Conservation (phyloP, 2,888 invertebrate genomes). For the Tuta absoluta region DNA sequence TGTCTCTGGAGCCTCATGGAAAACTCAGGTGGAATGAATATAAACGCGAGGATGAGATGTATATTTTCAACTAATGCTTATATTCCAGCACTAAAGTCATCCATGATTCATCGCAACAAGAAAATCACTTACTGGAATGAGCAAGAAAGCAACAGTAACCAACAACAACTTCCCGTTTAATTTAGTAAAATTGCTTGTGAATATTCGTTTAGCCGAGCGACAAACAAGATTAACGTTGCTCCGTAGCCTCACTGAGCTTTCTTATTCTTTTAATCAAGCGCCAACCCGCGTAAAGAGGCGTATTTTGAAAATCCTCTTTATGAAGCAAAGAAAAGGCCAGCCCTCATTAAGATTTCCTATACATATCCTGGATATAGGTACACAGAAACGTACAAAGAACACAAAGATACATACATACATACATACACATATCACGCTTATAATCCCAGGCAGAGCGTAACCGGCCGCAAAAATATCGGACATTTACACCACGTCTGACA, state of each 20-base stretch:
- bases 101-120: not conserved
- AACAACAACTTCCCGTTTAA: not conserved
- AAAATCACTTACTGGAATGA: not conserved
- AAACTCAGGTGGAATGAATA: too few relatives aligned
- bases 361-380: too few relatives aligned
- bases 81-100: not conserved
- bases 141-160: not conserved
- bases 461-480: too few relatives aligned
- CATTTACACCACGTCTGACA: too few relatives aligned
- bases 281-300: not conserved
- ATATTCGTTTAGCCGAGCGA: constrained; percentile 15
- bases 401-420: too few relatives aligned
- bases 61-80: not conserved
- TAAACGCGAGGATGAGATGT: too few relatives aligned
- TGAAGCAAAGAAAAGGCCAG: too few relatives aligned
- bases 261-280: constrained; percentile 23
- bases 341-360: too few relatives aligned
- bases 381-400: too few relatives aligned
- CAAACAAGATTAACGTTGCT: constrained; percentile 15
- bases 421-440: too few relatives aligned
- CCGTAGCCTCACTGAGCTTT: not conserved
- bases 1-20: too few relatives aligned
- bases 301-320: constrained; percentile 25
- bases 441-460: too few relatives aligned
- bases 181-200: constrained; percentile 14